Evolutionary conservation across 1,140 invertebrate species (phyloP), one percentile per base, ranked within the genome.

Genomic region (Ips nitidus): DNA sequence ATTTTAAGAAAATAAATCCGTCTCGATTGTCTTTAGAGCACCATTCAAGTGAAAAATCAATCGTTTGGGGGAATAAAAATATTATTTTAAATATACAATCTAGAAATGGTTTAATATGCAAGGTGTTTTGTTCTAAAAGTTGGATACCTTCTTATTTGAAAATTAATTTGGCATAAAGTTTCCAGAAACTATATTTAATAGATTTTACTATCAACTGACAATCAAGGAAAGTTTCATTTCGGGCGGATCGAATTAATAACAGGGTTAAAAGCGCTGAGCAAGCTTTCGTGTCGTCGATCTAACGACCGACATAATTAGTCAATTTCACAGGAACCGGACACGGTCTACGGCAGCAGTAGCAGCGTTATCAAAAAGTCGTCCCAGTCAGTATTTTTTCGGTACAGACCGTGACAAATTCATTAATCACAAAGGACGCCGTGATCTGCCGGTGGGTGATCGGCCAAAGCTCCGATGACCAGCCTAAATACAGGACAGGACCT

Each of bases 351-450:
- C 37, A 62, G 8, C 60, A 8, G 56, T 40, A 47, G 59, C 57
- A 22, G 5, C 50, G 62, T 43, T 65, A 65, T 55, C 62, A 39
- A 65, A 65, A 65, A 65, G 62, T 65, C 62, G n/a, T 55, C 62
- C 8, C 55, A 53, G 62, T 55, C 62, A 65, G 62, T 52, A 55
- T 65, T 65, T 65, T 65, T 65, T 65, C 52, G 62, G 38, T 47
- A 41, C 50, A n/a, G 41, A 36, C 53, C 50, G 41, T 65, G 62
- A 65, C 62, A 56, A 65, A 65, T 41, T 56, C 62, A 65, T 65
- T 72, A 72, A 72, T 72, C 67, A 60, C 67, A 57, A 69, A 68
- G 45, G 40, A 59, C 2, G 5, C 22, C 37, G 52, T 37, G 52
- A 55, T 5, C 52, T 37, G 36, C 52, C 52, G 37, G 52, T 22